Evolutionary conservation across 2,113 vertebrate species (phyloP).

Genomic region (Tetraodon nigroviridis): DNA sequence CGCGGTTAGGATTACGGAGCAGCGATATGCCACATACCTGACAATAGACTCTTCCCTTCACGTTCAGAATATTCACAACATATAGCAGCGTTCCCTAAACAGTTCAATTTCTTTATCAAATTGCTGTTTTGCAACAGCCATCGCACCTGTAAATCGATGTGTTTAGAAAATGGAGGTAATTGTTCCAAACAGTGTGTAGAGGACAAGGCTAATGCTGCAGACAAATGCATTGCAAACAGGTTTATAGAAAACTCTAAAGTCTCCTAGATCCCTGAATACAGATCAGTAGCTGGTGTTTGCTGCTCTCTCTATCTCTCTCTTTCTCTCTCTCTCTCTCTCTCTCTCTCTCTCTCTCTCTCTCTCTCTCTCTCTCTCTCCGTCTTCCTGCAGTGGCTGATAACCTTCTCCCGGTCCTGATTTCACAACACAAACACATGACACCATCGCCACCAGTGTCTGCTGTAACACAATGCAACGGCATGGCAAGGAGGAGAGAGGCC

Average conservation of each 20-base stretch:
- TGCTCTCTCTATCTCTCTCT: conserved; percentile 24
- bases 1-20: too few species aligned
- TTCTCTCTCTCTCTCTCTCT: conserved; percentile 35
- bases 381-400: conserved; percentile 61
- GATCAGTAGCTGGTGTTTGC: conserved; percentile 41
- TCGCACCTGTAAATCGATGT: too few species aligned
- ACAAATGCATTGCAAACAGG: too few species aligned
- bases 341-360: conserved; percentile 21
- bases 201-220: background rate
- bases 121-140: too few species aligned
- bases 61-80: too few species aligned
- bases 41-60: too few species aligned
- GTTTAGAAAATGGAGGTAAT: too few species aligned
- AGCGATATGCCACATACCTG: too few species aligned
- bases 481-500: conserved; percentile 46
- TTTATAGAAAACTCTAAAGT: conserved; percentile 25
- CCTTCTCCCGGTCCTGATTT: conserved; percentile 51
- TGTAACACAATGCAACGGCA: conserved; percentile 71
- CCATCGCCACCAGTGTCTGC: conserved; percentile 41
- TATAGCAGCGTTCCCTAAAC: too few species aligned
- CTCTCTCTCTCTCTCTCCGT: too few species aligned
- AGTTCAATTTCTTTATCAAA: too few species aligned
- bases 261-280: conserved; percentile 23
- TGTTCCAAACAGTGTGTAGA: background rate
- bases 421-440: conserved; percentile 65